phyloP scores from a whole-genome alignment of 2,797 vertebrate species.

The Heliangelus exortis region DNA sequence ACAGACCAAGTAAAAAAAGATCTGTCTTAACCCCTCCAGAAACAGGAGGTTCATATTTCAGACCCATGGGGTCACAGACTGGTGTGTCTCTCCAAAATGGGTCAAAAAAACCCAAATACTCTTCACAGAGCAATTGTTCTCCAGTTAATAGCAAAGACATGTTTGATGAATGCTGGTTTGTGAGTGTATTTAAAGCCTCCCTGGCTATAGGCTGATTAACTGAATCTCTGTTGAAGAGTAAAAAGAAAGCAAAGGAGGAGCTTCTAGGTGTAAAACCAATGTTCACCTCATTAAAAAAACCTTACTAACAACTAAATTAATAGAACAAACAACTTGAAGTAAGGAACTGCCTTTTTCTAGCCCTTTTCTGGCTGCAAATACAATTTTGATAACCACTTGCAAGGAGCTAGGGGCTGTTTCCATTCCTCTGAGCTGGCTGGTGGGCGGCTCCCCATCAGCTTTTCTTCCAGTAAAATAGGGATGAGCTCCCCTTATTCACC shows the following conservation, averaged over 20 bases:
- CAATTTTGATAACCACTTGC: not conserved
- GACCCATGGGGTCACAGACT: not conserved
- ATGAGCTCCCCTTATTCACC: not conserved
- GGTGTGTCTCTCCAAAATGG: not conserved
- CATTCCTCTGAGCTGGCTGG: not conserved
- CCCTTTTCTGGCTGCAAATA: not conserved
- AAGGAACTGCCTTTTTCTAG: not conserved
- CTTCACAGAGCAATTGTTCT: not conserved
- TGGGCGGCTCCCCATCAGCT: not conserved
- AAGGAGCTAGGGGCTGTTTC: not conserved
- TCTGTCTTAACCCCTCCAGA: not conserved
- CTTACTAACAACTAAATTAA: not conserved
- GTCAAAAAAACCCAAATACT: not conserved
- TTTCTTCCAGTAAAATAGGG: not conserved
- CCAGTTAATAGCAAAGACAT: not conserved
- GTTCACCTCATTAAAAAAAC: not conserved
- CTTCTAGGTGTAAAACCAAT: not conserved
- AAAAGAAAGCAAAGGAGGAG: not conserved
- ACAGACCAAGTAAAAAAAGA: not conserved
- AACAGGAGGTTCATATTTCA: not conserved
- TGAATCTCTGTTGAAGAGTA: not conserved
- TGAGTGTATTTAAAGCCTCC: not conserved
- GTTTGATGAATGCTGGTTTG: not conserved
- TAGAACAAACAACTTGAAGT: not conserved
- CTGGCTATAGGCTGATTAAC: not conserved